Percentiles rank a stretch among this genome's conserved stretches.
Evolutionary conservation across 2,797 vertebrate genomes (phyloP).

Genomic region (Oryzias dopingdopingensis): DNA sequence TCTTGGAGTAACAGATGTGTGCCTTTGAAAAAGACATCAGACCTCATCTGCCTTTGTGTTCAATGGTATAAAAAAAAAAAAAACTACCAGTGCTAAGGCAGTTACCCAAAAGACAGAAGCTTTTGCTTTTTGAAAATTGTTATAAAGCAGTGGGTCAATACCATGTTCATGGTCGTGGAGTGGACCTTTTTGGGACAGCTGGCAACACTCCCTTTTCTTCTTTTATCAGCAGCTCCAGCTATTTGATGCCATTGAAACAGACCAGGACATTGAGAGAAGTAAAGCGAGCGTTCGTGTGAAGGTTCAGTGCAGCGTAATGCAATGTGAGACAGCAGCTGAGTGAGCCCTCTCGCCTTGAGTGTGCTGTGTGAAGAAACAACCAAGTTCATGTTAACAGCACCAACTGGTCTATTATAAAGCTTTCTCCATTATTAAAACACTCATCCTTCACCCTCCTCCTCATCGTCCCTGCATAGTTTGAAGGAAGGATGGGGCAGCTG

Average conservation of each 20-base stretch:
- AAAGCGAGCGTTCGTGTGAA: conserved; percentile 65
- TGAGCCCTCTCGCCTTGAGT: conserved; percentile 18
- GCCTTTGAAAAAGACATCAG: conserved; percentile 8
- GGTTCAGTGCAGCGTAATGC: conserved; percentile 76
- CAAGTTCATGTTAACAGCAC: conserved; percentile 44
- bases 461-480: conserved; percentile 23
- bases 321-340: conserved; percentile 76
- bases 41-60: conserved; percentile 25
- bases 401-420: conserved; percentile 48
- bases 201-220: conserved; percentile 65
- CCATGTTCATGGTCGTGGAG: conserved; percentile 53
- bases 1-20: conserved; percentile 21
- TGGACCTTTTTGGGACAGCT: conserved; percentile 62
- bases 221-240: conserved; percentile 65
- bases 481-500: conserved; percentile 3
- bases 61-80: conserved; percentile 35
- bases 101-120: conserved; percentile 45
- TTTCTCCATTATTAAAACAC: conserved; percentile 38
- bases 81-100: conserved; percentile 21
- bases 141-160: conserved; percentile 48
- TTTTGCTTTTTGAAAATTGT: conserved; percentile 62
- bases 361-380: conserved; percentile 42
- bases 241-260: conserved; percentile 75
- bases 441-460: conserved; percentile 44
- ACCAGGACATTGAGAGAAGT: conserved; percentile 54